Evolutionary conservation across 2,888 invertebrate species (phyloP).

Genomic region (Luperina nickerlii): DNA sequence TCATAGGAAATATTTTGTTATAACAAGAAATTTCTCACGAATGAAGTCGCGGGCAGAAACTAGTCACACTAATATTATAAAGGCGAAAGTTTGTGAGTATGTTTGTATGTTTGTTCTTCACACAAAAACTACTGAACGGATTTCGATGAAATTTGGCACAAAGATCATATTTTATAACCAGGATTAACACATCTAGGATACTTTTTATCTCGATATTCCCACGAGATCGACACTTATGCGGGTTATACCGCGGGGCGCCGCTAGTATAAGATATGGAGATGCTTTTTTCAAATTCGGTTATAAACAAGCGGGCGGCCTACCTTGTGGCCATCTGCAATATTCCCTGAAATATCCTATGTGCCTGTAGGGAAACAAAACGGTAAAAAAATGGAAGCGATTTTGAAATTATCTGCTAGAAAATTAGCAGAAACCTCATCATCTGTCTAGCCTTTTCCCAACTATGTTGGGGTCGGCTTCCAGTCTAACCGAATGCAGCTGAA

Average conservation of each 20-base stretch:
- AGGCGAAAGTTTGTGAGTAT: no score
- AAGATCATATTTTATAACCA: no score
- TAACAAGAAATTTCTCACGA: not conserved
- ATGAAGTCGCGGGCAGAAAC: not conserved
- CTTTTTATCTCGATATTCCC: no score
- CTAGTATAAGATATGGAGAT: not conserved
- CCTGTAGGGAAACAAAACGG: not conserved
- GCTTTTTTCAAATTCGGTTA: not conserved
- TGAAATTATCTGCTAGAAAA: not conserved
- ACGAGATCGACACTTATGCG: no score
- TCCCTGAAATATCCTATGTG: not conserved
- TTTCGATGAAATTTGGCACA: no score
- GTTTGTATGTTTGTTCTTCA: no score
- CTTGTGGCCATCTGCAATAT: not conserved
- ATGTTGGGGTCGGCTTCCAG: no score
- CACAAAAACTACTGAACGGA: no score
- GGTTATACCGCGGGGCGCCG: no score
- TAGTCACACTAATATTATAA: not conserved
- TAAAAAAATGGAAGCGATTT: not conserved
- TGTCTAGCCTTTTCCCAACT: no score
- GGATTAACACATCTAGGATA: no score
- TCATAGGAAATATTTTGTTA: not conserved
- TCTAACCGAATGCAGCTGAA: no score
- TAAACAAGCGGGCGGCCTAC: not conserved
- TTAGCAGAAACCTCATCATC: not conserved